Percentiles rank a stretch among this genome's conserved stretches.
Conservation (phyloP, 2,797 vertebrate species). For the Crenichthys baileyi region DNA sequence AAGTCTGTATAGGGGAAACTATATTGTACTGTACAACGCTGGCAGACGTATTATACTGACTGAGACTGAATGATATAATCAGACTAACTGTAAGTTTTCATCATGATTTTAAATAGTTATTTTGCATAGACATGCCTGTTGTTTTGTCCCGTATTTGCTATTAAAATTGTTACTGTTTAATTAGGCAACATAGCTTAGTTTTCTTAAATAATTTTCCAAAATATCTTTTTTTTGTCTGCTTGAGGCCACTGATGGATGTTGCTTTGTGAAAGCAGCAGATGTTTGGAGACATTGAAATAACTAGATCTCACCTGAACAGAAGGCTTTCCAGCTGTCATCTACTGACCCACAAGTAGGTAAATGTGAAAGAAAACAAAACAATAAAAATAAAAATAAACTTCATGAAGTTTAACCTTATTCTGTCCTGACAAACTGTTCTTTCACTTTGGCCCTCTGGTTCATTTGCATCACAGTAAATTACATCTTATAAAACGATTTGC, state of each 20-base stretch:
- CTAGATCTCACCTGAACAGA: not conserved
- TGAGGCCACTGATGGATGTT: too few species aligned
- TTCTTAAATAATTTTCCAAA: too few species aligned
- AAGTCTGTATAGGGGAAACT: too few species aligned
- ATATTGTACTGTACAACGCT: not conserved
- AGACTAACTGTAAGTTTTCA: not conserved
- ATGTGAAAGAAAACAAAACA: not conserved
- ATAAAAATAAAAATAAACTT: not conserved
- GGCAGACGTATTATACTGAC: not conserved
- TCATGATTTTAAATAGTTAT: not conserved
- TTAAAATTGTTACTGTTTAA: too few species aligned
- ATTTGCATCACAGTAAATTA: constrained; percentile 13
- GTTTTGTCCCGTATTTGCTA: not conserved
- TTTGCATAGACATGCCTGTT: not conserved
- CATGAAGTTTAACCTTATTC: constrained; percentile 3
- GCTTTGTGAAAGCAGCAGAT: constrained; percentile 3
- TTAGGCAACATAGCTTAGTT: too few species aligned
- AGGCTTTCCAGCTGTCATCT: not conserved
- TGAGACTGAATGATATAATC: not conserved
- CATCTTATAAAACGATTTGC: constrained; percentile 12
- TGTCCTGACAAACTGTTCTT: constrained; percentile 1
- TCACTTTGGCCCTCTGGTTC: constrained; percentile 9
- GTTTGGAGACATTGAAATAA: not conserved
- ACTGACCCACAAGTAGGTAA: not conserved
- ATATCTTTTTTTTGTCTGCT: not conserved